Conservation (phyloP, 1,140 invertebrate species). For the Hylaeus anthracinus region DNA sequence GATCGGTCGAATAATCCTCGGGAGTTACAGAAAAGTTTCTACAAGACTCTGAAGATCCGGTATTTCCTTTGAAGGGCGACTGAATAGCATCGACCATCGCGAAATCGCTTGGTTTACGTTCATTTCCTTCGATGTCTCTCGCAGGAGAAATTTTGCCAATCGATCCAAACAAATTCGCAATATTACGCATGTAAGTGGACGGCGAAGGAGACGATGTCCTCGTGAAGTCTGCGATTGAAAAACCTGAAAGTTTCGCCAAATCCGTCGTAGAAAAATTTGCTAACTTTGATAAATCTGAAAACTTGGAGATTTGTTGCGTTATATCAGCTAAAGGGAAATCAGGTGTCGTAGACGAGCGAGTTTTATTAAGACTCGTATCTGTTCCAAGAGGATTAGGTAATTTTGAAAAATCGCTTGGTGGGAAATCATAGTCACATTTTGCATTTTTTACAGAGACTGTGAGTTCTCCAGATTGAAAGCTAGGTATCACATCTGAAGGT, state of each 20-base stretch:
- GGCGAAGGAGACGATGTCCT: constrained; percentile 75
- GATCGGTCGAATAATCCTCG: constrained; percentile 70
- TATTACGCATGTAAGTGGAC: constrained; percentile 76
- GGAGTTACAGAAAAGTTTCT: constrained; percentile 45
- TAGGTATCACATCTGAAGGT: constrained; percentile 71
- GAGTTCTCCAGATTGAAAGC: constrained; percentile 76
- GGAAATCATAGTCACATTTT: constrained; percentile 75
- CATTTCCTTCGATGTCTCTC: constrained; percentile 61
- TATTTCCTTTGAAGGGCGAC: constrained; percentile 66
- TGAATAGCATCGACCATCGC: constrained; percentile 62
- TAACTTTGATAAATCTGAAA: constrained; percentile 72
- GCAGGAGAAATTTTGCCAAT: constrained; percentile 68
- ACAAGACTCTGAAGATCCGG: constrained; percentile 58
- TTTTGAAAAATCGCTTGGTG: constrained; percentile 74
- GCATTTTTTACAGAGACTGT: constrained; percentile 78
- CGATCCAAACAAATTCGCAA: constrained; percentile 77
- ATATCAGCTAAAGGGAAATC: constrained; percentile 76
- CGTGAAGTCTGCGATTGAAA: constrained; percentile 76
- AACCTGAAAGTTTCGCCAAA: constrained; percentile 74
- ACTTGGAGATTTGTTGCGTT: constrained; percentile 73
- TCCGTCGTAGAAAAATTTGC: constrained; percentile 73
- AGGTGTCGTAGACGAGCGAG: constrained; percentile 57
- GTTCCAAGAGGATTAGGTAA: constrained; percentile 53
- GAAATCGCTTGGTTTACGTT: constrained; percentile 70
- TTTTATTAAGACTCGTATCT: constrained; percentile 55